Base-by-base conservation (phyloP, 2,797 vertebrate genomes). In the Carapus acus region DNA sequence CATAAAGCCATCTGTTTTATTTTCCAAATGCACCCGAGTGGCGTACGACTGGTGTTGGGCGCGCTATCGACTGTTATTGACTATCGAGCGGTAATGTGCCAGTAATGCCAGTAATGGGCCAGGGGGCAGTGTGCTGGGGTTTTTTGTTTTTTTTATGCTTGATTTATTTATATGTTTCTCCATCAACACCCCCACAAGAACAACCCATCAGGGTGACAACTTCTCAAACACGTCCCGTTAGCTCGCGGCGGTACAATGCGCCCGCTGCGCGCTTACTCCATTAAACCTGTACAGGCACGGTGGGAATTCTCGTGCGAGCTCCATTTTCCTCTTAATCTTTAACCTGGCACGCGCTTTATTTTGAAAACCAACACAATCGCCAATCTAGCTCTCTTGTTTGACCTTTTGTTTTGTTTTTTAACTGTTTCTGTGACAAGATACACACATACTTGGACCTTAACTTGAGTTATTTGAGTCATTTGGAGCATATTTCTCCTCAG, bases 1-100 rank as follows among this genome's bases (percentile, higher is more conserved):
- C 49, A 80, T 79, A 41, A 77, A 80, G 45, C 54, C 45, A 41
- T 61, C 65, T n/a, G n/a, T 53, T 49, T 74, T 54, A 49, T 33
- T 56, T 57, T 54, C 16, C 29, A 64, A 68, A 76, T 65, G 62
- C 43, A 8, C 54, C 2, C 1, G 12, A 39, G 62, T 67, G 64
- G 63, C 60, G 54, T 54, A 19, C 1, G 23, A 60, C 54, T 49
- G 17, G 53, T 54, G 59, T 65, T 37, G 43, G 12, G n/a, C n/a
- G 24, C 17, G 42, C 59, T 52, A 46, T 54, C 52, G 72, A 78
- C 56, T 42, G 29, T 27, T 27, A 27, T 27, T 9, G 24, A 27
- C 24, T 27, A 27, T 27, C 3, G 8, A 53, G 31, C 3, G 52
- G 34, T 54, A 54, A 75, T 67, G 67, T 62, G 52, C 16, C 21